Evolutionary conservation across 2,113 vertebrate genomes (phyloP).

Genomic region (Arothron firmamentum): DNA sequence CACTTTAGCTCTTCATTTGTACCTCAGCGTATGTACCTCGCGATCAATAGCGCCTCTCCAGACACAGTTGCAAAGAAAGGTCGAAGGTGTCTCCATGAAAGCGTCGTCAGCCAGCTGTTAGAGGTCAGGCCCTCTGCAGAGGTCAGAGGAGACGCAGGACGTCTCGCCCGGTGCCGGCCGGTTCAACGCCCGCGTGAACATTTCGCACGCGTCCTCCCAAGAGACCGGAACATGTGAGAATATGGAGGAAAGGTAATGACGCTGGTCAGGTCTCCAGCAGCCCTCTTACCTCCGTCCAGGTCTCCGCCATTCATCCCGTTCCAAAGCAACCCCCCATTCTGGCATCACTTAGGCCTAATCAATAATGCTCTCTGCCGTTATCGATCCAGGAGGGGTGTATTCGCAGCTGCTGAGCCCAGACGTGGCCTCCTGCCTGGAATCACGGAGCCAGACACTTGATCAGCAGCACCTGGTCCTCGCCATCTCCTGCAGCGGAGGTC

Average conservation of each 20-base stretch:
- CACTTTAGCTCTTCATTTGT: slow-evolving; percentile 5
- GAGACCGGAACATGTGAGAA: slow-evolving; percentile 1
- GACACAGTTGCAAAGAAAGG: slow-evolving; percentile 5
- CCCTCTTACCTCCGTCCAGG: slow-evolving; percentile 27
- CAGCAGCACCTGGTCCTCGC: slow-evolving; percentile 42
- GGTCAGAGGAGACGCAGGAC: slow-evolving; percentile 7
- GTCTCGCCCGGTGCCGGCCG: no score
- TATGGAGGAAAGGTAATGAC: background rate
- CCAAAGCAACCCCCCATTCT: slow-evolving; percentile 48
- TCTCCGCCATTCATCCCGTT: slow-evolving; percentile 16
- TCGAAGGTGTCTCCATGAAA: slow-evolving; percentile 5
- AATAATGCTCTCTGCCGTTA: slow-evolving; percentile 69
- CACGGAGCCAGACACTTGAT: slow-evolving; percentile 51
- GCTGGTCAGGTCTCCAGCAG: slow-evolving; percentile 2
- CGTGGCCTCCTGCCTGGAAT: slow-evolving; percentile 45
- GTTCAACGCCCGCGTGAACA: background rate
- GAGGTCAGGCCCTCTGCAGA: slow-evolving; percentile 2
- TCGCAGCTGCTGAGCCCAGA: slow-evolving; percentile 55
- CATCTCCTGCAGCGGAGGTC: slow-evolving; percentile 20
- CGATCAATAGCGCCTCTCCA: slow-evolving; percentile 20
- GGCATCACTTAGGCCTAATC: slow-evolving; percentile 71
- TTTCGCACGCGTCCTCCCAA: background rate
- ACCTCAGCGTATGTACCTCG: slow-evolving; percentile 4
- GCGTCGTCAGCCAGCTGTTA: background rate
- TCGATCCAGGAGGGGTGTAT: slow-evolving; percentile 60